Percentiles rank a stretch among this genome's conserved stretches.
Conservation (phyloP, 2,797 vertebrate species). For the Amphiprion clarkii region DNA sequence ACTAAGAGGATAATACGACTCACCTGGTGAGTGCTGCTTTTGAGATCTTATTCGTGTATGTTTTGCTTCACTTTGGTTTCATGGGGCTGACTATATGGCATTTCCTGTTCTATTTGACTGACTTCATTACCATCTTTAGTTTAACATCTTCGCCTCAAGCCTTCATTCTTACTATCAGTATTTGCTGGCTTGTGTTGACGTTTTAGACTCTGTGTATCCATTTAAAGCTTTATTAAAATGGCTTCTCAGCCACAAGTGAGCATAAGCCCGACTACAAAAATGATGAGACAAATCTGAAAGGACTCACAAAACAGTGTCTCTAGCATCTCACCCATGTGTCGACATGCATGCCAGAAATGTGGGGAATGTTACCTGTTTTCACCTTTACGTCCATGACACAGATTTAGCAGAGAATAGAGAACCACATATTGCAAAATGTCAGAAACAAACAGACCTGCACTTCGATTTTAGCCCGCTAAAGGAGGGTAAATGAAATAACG, state of each 20-base stretch:
- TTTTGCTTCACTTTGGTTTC: neutral
- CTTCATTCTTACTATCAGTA: neutral
- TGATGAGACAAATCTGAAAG: neutral
- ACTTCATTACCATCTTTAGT: neutral
- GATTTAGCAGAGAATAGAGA: neutral
- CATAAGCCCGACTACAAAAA: neutral
- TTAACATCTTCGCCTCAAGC: neutral
- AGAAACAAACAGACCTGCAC: neutral
- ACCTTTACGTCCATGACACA: neutral
- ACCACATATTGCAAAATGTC: neutral
- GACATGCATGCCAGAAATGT: neutral
- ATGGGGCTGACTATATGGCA: neutral
- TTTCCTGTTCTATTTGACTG: neutral
- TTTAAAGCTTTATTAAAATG: neutral
- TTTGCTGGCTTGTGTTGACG: neutral
- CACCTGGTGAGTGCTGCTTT: constrained; percentile 60
- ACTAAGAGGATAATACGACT: constrained; percentile 11
- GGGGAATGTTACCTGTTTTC: constrained; percentile 35
- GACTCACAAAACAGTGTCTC: neutral
- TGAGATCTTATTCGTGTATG: neutral
- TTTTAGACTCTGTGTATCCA: neutral
- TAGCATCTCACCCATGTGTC: neutral
- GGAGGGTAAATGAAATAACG: constrained; percentile 35
- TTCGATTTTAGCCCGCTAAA: neutral
- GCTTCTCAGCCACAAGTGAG: neutral